A percentile compares a stretch with the other conserved stretches of the same genome.
These are phyloP conservation scores for Pogonocichla stellata DNA, from an alignment of 2,113 vertebrate species.

Conservation along the genomic window DNA sequence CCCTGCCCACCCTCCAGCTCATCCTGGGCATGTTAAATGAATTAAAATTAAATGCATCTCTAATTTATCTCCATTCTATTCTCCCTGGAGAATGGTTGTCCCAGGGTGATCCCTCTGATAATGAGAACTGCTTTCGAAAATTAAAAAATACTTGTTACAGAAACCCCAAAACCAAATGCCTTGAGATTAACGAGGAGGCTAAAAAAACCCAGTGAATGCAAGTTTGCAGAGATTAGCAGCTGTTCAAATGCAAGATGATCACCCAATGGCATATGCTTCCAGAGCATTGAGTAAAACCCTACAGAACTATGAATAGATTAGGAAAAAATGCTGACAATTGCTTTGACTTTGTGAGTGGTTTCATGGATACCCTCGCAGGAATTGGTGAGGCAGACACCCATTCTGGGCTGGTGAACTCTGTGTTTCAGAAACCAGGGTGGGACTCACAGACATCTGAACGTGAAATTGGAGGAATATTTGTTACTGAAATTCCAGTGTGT, in stretches of 20 bases:
- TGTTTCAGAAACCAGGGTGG: neutral
- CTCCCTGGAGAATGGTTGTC: constrained; percentile 49
- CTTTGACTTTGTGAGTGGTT: constrained; percentile 39
- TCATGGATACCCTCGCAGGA: neutral
- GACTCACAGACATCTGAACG: neutral
- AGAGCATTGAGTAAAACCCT: constrained; percentile 17
- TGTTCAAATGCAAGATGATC: constrained; percentile 59
- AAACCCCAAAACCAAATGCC: constrained; percentile 33
- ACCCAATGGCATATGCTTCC: constrained; percentile 6
- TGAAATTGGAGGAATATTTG: constrained; percentile 41
- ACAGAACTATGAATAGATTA: constrained; percentile 56
- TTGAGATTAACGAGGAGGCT: constrained; percentile 4
- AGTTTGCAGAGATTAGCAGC: constrained; percentile 51
- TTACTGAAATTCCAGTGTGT: constrained; percentile 38
- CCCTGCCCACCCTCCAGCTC: constrained; percentile 34
- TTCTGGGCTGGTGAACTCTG: neutral
- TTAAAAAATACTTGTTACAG: constrained; percentile 29
- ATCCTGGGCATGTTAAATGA: constrained; percentile 32
- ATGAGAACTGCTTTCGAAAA: constrained; percentile 21
- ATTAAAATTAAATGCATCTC: constrained; percentile 40
- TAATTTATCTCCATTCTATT: constrained; percentile 43
- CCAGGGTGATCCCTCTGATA: constrained; percentile 31
- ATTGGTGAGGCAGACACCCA: neutral
- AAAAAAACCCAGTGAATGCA: neutral
- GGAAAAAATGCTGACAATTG: constrained; percentile 56